A percentile compares a stretch with the other conserved stretches of the same genome.
phyloP scores from a whole-genome alignment of 2,797 vertebrate species.

The Danio kyathit region DNA sequence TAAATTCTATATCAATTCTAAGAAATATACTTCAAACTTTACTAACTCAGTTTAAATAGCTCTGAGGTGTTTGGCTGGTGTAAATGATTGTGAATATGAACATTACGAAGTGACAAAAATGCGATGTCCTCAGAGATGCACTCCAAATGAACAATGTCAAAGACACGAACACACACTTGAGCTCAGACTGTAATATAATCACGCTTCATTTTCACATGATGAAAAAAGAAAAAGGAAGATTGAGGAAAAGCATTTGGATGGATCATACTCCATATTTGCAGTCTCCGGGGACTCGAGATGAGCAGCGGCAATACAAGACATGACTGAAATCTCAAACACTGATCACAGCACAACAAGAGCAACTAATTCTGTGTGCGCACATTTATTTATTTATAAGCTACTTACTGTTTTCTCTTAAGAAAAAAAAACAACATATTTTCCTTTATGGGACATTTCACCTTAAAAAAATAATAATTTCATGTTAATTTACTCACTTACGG shows the following conservation, averaged over 20 bases:
- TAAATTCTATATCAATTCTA: too few species aligned
- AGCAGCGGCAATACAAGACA: constrained; percentile 45
- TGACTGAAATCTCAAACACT: constrained; percentile 55
- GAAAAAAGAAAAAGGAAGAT: neutral
- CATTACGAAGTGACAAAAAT: constrained; percentile 10
- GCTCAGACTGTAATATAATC: constrained; percentile 12
- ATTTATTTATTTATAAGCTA: constrained; percentile 9
- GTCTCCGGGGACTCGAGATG: constrained; percentile 44
- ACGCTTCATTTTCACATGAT: constrained; percentile 27
- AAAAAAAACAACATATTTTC: neutral
- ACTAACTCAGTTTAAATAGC: neutral
- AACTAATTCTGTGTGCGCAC: neutral
- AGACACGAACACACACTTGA: neutral
- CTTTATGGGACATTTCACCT: too few species aligned
- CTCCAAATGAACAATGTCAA: constrained; percentile 13
- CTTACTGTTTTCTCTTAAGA: neutral
- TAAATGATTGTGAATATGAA: constrained; percentile 1
- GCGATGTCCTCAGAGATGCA: neutral
- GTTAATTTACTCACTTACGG: too few species aligned
- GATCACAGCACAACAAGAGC: constrained; percentile 31
- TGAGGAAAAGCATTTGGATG: constrained; percentile 16
- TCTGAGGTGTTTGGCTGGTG: neutral
- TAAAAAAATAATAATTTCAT: too few species aligned
- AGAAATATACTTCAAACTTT: neutral
- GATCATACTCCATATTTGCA: constrained; percentile 44